Percentiles rank a stretch among this genome's conserved stretches.
Conservation (phyloP, 2,113 vertebrate genomes). For the Hyaena hyaena region DNA sequence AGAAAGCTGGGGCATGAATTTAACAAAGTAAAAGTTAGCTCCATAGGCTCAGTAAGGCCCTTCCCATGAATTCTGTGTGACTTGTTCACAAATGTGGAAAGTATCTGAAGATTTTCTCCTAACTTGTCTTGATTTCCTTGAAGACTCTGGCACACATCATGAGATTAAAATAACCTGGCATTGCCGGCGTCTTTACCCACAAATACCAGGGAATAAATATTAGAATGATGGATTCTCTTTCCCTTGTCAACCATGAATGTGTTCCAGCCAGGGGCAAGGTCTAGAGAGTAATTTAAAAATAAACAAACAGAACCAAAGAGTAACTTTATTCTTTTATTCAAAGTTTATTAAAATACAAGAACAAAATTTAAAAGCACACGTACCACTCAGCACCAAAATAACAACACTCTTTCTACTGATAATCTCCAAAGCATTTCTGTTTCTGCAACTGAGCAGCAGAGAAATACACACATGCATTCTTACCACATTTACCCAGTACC, state of each 20-base stretch:
- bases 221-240: conserved; percentile 74
- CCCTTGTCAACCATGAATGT: conserved; percentile 67
- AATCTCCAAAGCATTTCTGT: conserved; percentile 82
- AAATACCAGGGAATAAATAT: conserved; percentile 74
- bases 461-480: conserved; percentile 80
- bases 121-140: conserved; percentile 77
- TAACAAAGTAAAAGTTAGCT: conserved; percentile 52
- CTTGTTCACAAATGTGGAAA: conserved; percentile 73
- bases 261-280: conserved; percentile 47
- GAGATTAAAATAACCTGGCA: conserved; percentile 77
- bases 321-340: conserved; percentile 81
- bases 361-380: conserved; percentile 86
- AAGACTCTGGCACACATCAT: conserved; percentile 66
- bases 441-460: conserved; percentile 84
- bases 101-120: conserved; percentile 70
- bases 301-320: conserved; percentile 78
- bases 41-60: neutral
- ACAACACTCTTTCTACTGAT: conserved; percentile 84
- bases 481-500: conserved; percentile 70
- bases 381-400: conserved; percentile 87
- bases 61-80: conserved; percentile 68
- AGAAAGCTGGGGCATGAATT: conserved; percentile 26
- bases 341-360: conserved; percentile 87
- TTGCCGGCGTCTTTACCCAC: conserved; percentile 53
- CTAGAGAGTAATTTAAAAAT: conserved; percentile 69